Evolutionary conservation across 2,888 invertebrate genomes (phyloP), one percentile per base, ranked within the genome.

Genomic region (Carterocephalus palaemon): DNA sequence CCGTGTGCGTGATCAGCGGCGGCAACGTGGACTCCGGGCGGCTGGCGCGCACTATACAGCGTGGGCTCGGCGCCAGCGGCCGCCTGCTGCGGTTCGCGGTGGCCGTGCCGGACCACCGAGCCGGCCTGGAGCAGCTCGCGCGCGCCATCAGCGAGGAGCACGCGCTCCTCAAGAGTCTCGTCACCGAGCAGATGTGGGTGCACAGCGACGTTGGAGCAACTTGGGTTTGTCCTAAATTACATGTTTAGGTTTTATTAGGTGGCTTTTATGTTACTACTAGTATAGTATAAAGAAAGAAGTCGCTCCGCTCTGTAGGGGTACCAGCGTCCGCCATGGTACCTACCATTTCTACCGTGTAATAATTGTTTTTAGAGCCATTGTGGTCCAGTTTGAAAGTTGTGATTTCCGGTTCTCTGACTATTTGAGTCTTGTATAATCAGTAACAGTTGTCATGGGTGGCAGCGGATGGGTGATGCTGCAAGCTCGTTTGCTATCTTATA

Each of bases 11-110:
- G n/a, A 74, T 95, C 34, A 93, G 92, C 69, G 92, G 93, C 4
- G 95, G 95, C 32, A 95, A 94, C 77, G 93, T 95, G 26, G 95
- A 95, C 67, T 92, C 92, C 0, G 92, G 93, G 0, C 91, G 93
- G 0, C 76, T 95, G 36, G 92, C 93, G 0, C 88, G 94, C 32
- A 92, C 92, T 48, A 88, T 95, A 54, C 95, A 95, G 62, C 86
- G 94, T 48, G 95, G 95, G 1, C 75, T 95, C 37, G 93, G 94
- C 4, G 93, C 91, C 0, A 92, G 92, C 61, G 93, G 93, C 0
- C 77, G 92, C 2, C 74, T 92, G 67, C 67, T 91, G 65, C 88
- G 93, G 58, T 93, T 93, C 69, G 89, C 90, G 1, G 91, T 92
- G 0, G 90, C 91, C 0, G 88, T 93, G 10, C 92, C 92, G 32